Evolutionary conservation across 2,888 invertebrate genomes (phyloP).

Genomic region (Papilio elwesi): DNA sequence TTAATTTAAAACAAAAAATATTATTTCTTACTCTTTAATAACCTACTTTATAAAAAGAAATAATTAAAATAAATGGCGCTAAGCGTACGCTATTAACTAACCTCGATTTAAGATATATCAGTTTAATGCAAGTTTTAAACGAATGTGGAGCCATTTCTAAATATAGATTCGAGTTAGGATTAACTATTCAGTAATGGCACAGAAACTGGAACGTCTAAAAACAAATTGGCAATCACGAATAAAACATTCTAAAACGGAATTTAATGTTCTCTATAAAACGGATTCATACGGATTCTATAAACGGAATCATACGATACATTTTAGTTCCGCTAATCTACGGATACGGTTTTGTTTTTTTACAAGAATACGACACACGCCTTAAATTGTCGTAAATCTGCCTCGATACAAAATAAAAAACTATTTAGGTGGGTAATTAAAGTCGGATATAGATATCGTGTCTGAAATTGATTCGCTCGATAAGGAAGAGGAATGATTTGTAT

Average conservation of each 20-base stretch:
- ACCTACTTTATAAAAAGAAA: neutral
- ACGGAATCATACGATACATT: constrained; percentile 26
- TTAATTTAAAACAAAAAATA: no score
- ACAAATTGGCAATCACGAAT: constrained; percentile 11
- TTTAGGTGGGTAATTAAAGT: constrained; percentile 66
- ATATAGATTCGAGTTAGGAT: neutral
- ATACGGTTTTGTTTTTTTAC: constrained; percentile 53
- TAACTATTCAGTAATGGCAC: constrained; percentile 1
- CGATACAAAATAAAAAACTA: constrained; percentile 56
- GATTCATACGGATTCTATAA: constrained; percentile 23
- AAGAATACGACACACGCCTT: constrained; percentile 56
- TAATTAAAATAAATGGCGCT: neutral
- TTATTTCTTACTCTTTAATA: no score
- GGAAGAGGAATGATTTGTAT: constrained; percentile 73
- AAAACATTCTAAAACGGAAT: constrained; percentile 14
- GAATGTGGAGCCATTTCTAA: constrained; percentile 10
- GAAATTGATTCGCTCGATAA: constrained; percentile 64
- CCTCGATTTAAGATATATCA: constrained; percentile 5
- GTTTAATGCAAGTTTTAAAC: constrained; percentile 8
- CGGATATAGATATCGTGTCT: constrained; percentile 61
- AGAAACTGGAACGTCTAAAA: constrained; percentile 16
- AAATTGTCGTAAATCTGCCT: constrained; percentile 76
- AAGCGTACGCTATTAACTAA: neutral
- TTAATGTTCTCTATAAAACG: constrained; percentile 10
- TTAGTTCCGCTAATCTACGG: constrained; percentile 30